phyloP scores from a whole-genome alignment of 2,797 vertebrate genomes.

The Pseudopleuronectes americanus region DNA sequence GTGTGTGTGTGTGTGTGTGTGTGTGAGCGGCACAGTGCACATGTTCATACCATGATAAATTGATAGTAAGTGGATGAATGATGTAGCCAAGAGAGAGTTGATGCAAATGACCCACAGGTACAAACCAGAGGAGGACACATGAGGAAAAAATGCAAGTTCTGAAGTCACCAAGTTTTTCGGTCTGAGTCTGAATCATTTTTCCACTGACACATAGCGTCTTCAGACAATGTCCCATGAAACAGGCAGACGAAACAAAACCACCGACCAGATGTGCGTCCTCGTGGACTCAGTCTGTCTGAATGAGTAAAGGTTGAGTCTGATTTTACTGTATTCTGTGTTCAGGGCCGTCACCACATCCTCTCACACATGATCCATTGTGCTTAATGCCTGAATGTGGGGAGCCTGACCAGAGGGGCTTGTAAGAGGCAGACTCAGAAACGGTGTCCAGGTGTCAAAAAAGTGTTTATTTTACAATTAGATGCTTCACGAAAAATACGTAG shows the following conservation, averaged over 20 bases:
- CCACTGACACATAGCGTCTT: constrained; percentile 46
- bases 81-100: constrained; percentile 34
- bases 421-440: no score
- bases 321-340: constrained; percentile 29
- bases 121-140: constrained; percentile 23
- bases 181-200: constrained; percentile 52
- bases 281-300: constrained; percentile 36
- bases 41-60: constrained; percentile 59
- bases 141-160: constrained; percentile 29
- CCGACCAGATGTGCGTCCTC: constrained; percentile 47
- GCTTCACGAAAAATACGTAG: no score
- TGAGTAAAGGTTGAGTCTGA: constrained; percentile 43
- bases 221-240: constrained; percentile 31
- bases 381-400: not conserved
- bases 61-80: constrained; percentile 56
- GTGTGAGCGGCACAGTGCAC: constrained; percentile 14
- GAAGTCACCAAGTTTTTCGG: constrained; percentile 21
- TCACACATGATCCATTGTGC: constrained; percentile 2
- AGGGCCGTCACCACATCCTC: constrained; percentile 41
- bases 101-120: constrained; percentile 58
- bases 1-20: constrained; percentile 11
- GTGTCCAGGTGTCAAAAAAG: no score
- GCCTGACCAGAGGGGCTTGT: no score
- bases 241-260: constrained; percentile 37
- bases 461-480: no score